phyloP scores from a whole-genome alignment of 2,888 invertebrate genomes.

The Thera obeliscata region DNA sequence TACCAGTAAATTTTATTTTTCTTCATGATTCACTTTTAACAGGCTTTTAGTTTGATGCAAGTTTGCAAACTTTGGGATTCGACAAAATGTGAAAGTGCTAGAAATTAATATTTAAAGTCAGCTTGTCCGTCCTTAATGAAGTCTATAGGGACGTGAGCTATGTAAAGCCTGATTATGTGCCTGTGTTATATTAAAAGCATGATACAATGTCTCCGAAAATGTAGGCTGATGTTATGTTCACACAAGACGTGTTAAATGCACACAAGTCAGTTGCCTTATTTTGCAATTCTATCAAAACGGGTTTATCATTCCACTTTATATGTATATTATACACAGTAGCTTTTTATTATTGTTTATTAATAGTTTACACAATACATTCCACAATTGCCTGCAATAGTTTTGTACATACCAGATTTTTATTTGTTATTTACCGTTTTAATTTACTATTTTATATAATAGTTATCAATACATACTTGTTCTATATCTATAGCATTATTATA shows the following conservation, averaged over 20 bases:
- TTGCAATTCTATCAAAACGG: slow-evolving; percentile 48
- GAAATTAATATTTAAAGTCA: slow-evolving; percentile 43
- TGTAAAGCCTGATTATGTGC: slow-evolving; percentile 74
- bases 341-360: slow-evolving; percentile 35
- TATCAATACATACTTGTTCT: slow-evolving; percentile 15
- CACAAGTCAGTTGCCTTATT: slow-evolving; percentile 7
- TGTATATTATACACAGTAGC: slow-evolving; percentile 36
- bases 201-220: slow-evolving; percentile 50
- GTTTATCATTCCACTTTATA: slow-evolving; percentile 65
- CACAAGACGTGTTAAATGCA: not conserved
- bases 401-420: slow-evolving; percentile 52
- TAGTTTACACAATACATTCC: slow-evolving; percentile 43
- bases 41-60: no score
- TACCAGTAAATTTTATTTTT: no score
- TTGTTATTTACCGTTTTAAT: slow-evolving; percentile 47
- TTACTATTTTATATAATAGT: slow-evolving; percentile 34
- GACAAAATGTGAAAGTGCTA: not conserved
- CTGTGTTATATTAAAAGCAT: slow-evolving; percentile 66
- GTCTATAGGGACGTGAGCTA: slow-evolving; percentile 49
- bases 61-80: not conserved
- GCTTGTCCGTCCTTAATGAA: slow-evolving; percentile 73
- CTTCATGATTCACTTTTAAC: no score
- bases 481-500: slow-evolving; percentile 28
- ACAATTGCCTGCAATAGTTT: slow-evolving; percentile 72
- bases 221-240: not conserved